Conservation (phyloP, 2,888 invertebrate genomes). For the Mantis religiosa region DNA sequence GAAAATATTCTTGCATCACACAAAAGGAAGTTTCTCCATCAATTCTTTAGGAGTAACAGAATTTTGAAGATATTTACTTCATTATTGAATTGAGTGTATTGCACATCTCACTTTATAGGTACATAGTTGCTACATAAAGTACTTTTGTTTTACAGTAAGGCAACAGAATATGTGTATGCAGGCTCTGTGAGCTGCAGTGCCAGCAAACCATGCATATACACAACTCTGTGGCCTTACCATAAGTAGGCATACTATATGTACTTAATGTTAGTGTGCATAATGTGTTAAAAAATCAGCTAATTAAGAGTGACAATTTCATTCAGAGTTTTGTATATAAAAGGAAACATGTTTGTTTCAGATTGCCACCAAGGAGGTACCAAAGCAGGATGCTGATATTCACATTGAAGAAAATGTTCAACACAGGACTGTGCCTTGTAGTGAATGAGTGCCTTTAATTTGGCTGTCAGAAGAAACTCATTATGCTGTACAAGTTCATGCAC, state of each 20-base stretch:
- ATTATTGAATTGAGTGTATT: no score
- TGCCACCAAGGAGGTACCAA: neutral
- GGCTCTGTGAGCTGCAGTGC: no score
- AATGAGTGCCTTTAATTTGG: conserved; percentile 20
- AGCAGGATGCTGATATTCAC: neutral
- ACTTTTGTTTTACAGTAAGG: no score
- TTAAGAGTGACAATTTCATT: neutral
- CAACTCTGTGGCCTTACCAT: no score
- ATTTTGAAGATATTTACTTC: neutral
- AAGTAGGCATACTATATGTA: no score
- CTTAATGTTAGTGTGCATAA: no score
- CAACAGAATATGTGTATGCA: no score
- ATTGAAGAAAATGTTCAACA: neutral
- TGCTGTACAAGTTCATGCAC: neutral
- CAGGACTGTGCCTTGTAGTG: conserved; percentile 14
- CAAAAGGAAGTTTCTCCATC: no score
- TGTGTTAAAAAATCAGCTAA: neutral
- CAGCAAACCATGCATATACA: no score
- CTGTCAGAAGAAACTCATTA: conserved; percentile 13
- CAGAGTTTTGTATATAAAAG: neutral
- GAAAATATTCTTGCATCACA: no score
- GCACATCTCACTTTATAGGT: no score
- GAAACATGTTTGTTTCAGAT: neutral
- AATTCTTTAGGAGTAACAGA: neutral
- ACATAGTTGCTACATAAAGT: no score